Evolutionary conservation across 2,888 invertebrate species (phyloP).

Genomic region (Sicus ferrugineus): DNA sequence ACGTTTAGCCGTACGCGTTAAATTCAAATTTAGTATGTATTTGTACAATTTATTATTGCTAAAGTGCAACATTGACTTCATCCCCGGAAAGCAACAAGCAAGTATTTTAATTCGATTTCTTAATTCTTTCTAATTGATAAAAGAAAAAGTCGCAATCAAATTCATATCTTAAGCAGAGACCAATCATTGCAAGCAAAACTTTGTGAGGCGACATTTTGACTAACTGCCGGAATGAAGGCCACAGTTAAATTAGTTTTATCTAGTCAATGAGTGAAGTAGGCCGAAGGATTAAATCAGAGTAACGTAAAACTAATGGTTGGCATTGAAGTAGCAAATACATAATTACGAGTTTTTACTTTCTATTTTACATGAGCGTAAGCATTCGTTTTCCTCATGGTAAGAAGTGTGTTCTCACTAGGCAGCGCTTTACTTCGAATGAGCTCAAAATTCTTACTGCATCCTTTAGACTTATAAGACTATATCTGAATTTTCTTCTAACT

Average conservation of each 20-base stretch:
- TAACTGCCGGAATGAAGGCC: conserved; percentile 6
- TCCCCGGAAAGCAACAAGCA: not conserved
- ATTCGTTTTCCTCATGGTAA: not conserved
- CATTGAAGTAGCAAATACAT: conserved; percentile 1
- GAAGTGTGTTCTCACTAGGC: not conserved
- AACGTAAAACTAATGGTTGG: conserved; percentile 1
- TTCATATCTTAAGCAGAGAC: conserved; percentile 20
- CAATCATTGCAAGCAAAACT: not conserved
- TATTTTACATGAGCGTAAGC: not conserved
- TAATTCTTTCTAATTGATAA: not conserved
- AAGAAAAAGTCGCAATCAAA: conserved; percentile 6
- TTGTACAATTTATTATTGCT: not conserved
- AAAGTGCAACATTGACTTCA: not conserved
- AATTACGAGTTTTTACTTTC: not conserved
- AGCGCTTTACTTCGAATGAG: not conserved
- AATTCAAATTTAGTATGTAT: not conserved
- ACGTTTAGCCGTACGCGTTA: not conserved
- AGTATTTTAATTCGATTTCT: not conserved
- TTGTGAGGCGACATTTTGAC: conserved; percentile 9
- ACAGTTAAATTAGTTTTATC: conserved; percentile 42
- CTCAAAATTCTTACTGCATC: not conserved
- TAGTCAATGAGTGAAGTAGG: conserved; percentile 51
- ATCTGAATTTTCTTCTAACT: not conserved
- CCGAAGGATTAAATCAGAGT: not conserved
- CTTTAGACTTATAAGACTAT: not conserved